These are phyloP conservation scores for Belgica antarctica DNA, from an alignment of 2,888 invertebrate genomes.

Conservation along the genomic window DNA sequence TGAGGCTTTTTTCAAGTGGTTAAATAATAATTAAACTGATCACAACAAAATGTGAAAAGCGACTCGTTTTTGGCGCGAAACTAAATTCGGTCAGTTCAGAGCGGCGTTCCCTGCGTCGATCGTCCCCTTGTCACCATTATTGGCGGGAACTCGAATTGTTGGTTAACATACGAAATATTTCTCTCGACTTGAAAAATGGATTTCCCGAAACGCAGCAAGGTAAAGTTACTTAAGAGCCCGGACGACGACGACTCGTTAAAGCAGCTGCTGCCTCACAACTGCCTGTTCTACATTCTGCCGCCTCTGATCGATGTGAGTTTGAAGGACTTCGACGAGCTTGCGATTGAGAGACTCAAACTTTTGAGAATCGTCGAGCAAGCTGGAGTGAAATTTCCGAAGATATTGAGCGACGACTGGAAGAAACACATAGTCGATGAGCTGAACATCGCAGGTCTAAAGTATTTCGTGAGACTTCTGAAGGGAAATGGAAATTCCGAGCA, in stretches of 20 bases:
- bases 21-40: neutral
- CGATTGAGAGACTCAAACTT: slow-evolving; percentile 77
- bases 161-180: neutral
- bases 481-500: slow-evolving; percentile 59
- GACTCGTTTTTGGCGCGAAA: slow-evolving; percentile 21
- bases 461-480: slow-evolving; percentile 63
- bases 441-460: slow-evolving; percentile 65
- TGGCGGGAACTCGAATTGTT: neutral
- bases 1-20: neutral
- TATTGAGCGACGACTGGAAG: slow-evolving; percentile 67
- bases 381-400: slow-evolving; percentile 62
- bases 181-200: slow-evolving; percentile 42
- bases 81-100: neutral
- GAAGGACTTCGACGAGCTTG: slow-evolving; percentile 83
- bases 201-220: slow-evolving; percentile 37
- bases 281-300: slow-evolving; percentile 74
- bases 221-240: slow-evolving; percentile 11
- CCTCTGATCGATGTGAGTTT: slow-evolving; percentile 73
- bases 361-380: slow-evolving; percentile 75
- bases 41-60: neutral
- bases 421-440: slow-evolving; percentile 64
- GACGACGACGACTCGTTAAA: slow-evolving; percentile 30
- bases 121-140: no score
- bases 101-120: no score
- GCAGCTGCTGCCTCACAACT: slow-evolving; percentile 60